phyloP scores from a whole-genome alignment of 2,888 invertebrate genomes.

The Pollenia amentaria region DNA sequence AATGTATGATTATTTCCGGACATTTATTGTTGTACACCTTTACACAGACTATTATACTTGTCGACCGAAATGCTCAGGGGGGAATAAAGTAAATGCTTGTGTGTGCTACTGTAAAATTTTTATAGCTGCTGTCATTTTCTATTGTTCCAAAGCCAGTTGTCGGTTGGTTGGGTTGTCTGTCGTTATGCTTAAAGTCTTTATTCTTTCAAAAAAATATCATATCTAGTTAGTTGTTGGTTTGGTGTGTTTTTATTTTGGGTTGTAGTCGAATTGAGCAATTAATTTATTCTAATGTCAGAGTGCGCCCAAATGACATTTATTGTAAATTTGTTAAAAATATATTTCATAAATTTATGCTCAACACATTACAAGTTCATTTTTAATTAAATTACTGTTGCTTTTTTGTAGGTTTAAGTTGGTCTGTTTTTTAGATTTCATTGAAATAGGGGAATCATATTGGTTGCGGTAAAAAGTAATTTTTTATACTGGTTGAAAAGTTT shows the following conservation, averaged over 20 bases:
- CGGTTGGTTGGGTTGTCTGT: conserved; percentile 6
- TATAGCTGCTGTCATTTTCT: conserved; percentile 23
- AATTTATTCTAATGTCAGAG: conserved; percentile 49
- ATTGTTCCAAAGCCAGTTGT: not conserved
- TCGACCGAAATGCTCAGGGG: not conserved
- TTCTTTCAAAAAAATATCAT: not conserved
- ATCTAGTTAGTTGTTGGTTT: not conserved
- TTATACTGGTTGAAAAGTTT: not conserved
- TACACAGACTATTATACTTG: not conserved
- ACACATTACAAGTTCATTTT: conserved; percentile 40
- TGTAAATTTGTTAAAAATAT: conserved; percentile 28
- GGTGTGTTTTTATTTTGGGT: conserved; percentile 33
- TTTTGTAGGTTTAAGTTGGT: not conserved
- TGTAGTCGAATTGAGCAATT: conserved; percentile 54
- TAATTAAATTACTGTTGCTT: conserved; percentile 12
- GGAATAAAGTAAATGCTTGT: conserved; percentile 1
- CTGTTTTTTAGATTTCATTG: not conserved
- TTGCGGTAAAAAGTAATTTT: not conserved
- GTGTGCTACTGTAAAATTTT: conserved; percentile 22
- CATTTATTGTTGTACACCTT: conserved; percentile 46
- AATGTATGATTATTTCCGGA: conserved; percentile 74
- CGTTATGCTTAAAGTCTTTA: conserved; percentile 29
- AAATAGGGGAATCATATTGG: not conserved
- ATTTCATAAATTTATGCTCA: conserved; percentile 49
- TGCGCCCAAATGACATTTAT: conserved; percentile 54